These are phyloP conservation scores for Tipula unca DNA, from an alignment of 2,888 invertebrate genomes.

Conservation along the genomic window DNA sequence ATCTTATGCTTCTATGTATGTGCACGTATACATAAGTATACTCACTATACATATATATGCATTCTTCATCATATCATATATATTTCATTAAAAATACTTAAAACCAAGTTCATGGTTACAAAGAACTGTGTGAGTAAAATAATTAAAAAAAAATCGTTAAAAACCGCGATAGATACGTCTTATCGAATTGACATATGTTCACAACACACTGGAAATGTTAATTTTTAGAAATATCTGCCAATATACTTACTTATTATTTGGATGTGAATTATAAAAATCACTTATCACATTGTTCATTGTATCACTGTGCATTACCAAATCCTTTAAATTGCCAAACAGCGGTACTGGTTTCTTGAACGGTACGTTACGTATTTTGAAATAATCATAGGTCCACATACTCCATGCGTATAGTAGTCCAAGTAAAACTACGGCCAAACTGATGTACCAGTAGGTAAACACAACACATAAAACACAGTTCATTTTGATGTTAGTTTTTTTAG, in stretches of 20 bases:
- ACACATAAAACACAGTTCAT: not conserved
- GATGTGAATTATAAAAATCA: conserved; percentile 20
- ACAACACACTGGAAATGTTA: not conserved
- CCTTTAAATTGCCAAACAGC: conserved; percentile 30
- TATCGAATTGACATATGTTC: not conserved
- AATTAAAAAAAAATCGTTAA: not conserved
- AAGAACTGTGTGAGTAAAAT: not conserved
- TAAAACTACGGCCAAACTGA: not conserved
- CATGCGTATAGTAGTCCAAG: conserved; percentile 29
- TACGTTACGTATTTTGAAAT: conserved; percentile 31
- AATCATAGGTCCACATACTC: conserved; percentile 29
- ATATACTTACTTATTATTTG: not conserved
- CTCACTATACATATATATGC: too few species aligned
- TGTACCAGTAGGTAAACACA: not conserved
- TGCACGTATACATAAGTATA: too few species aligned
- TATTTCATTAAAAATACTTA: not conserved
- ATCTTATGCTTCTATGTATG: too few species aligned
- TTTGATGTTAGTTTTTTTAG: not conserved
- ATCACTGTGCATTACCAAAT: conserved; percentile 25
- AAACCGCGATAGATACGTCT: not conserved
- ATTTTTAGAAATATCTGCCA: too few species aligned
- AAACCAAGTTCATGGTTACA: not conserved
- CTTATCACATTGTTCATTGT: conserved; percentile 24
- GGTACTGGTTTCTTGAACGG: conserved; percentile 31
- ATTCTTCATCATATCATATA: too few species aligned